phyloP scores from a whole-genome alignment of 2,888 invertebrate genomes.

The Cabera pusaria region DNA sequence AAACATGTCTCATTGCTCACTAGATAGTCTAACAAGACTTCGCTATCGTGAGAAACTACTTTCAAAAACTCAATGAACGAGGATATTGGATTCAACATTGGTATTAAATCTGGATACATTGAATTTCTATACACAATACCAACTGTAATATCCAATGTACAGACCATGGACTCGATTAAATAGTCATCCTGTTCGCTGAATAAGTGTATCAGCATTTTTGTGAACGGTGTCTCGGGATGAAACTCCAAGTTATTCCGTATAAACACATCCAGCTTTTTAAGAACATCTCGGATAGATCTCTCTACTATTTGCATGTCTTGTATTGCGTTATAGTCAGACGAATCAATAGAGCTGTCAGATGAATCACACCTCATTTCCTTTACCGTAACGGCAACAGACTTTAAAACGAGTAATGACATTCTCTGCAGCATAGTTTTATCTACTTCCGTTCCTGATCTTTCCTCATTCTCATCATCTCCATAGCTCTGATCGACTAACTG shows the following conservation, averaged over 20 bases:
- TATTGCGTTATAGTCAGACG: conserved; percentile 92
- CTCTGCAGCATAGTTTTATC: conserved; percentile 93
- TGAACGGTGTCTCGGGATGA: conserved; percentile 93
- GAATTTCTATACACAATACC: conserved; percentile 93
- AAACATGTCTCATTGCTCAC: conserved; percentile 97
- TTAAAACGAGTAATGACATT: conserved; percentile 92
- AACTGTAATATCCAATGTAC: conserved; percentile 93
- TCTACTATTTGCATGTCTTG: conserved; percentile 95
- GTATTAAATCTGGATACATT: conserved; percentile 90
- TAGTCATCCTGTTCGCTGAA: conserved; percentile 96
- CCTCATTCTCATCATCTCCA: conserved; percentile 68
- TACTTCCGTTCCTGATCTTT: conserved; percentile 78
- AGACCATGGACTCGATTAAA: conserved; percentile 95
- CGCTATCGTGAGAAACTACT: conserved; percentile 91
- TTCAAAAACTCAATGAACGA: conserved; percentile 94
- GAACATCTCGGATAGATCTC: conserved; percentile 91
- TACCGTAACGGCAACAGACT: conserved; percentile 94
- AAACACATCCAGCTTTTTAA: conserved; percentile 91
- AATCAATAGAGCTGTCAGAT: conserved; percentile 92
- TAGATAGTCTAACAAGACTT: conserved; percentile 91
- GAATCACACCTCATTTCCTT: conserved; percentile 95
- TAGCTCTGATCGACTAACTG: conserved; percentile 75
- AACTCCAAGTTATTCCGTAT: conserved; percentile 92
- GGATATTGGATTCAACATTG: conserved; percentile 92
- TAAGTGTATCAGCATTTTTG: conserved; percentile 93